Percentiles rank a stretch among this genome's conserved stretches.
phyloP scores from a whole-genome alignment of 1,140 invertebrate species.

The Planococcus citri region DNA sequence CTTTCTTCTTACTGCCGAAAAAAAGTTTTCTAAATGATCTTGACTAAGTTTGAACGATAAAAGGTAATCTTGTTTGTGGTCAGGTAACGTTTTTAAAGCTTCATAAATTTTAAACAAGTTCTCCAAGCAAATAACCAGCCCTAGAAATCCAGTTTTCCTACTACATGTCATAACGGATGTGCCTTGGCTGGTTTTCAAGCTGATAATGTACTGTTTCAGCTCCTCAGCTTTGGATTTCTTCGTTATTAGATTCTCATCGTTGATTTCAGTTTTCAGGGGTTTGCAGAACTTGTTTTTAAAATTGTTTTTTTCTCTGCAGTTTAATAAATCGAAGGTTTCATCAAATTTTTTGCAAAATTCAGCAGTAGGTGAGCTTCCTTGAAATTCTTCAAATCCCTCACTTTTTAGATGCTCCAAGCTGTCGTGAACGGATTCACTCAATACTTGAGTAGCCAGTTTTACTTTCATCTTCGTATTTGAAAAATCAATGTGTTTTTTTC shows the following conservation, averaged over 20 bases:
- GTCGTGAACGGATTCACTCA: constrained; percentile 21
- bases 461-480: constrained; percentile 5
- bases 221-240: not conserved
- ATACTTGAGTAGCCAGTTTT: constrained; percentile 23
- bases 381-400: constrained; percentile 16
- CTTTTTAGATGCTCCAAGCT: not conserved
- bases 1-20: constrained; percentile 13
- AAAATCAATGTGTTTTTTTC: constrained; percentile 3
- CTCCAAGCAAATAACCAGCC: constrained; percentile 9
- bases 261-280: too few relatives aligned
- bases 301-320: constrained; percentile 16
- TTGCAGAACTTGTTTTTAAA: not conserved
- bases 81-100: too few relatives aligned
- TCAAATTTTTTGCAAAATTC: constrained; percentile 17
- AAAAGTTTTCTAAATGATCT: constrained; percentile 15
- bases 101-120: constrained; percentile 10
- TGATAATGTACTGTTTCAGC: not conserved
- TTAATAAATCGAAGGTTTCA: constrained; percentile 22
- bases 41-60: constrained; percentile 9
- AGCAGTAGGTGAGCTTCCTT: not conserved
- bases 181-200: not conserved
- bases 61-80: not conserved
- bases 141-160: constrained; percentile 16
- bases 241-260: not conserved
- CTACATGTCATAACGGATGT: not conserved